Evolutionary conservation across 2,888 invertebrate species (phyloP).

Genomic region (Allygus modestus): DNA sequence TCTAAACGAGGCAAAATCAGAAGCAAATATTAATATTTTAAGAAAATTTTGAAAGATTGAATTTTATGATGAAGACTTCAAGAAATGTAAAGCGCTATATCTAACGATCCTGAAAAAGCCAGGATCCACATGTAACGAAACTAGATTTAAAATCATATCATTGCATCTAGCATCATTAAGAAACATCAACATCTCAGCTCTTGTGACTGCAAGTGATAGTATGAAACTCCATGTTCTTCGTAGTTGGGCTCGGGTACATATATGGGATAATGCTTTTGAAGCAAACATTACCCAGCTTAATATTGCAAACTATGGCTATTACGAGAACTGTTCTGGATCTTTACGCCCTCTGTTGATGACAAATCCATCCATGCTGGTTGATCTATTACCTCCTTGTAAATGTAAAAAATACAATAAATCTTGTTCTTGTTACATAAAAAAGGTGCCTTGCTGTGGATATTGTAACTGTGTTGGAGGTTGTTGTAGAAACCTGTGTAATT

Average conservation of each 20-base stretch:
- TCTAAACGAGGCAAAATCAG: conserved; percentile 35
- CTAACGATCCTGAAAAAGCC: conserved; percentile 2
- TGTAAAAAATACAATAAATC: conserved; percentile 30
- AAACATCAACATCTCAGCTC: conserved; percentile 42
- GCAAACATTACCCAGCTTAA: conserved; percentile 8
- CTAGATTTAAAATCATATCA: conserved; percentile 32
- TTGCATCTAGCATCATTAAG: conserved; percentile 15
- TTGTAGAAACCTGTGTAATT: too few species aligned
- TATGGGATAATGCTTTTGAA: conserved; percentile 36
- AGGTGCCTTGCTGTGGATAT: too few species aligned
- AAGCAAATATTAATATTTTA: conserved; percentile 22
- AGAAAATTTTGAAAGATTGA: conserved; percentile 29
- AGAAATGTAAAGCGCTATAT: conserved; percentile 6
- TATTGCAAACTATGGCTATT: conserved; percentile 18
- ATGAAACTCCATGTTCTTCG: conserved; percentile 33
- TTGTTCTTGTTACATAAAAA: not conserved
- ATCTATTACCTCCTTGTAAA: not conserved
- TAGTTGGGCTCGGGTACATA: conserved; percentile 26
- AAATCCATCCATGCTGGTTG: not conserved
- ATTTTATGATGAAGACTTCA: conserved; percentile 21
- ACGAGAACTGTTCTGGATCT: not conserved
- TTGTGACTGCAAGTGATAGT: conserved; percentile 35
- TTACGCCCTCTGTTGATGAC: conserved; percentile 21
- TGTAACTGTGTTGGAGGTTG: too few species aligned
- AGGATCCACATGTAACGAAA: conserved; percentile 36